Evolutionary conservation across 2,888 invertebrate species (phyloP).

Genomic region (Pristionchus mayeri): DNA sequence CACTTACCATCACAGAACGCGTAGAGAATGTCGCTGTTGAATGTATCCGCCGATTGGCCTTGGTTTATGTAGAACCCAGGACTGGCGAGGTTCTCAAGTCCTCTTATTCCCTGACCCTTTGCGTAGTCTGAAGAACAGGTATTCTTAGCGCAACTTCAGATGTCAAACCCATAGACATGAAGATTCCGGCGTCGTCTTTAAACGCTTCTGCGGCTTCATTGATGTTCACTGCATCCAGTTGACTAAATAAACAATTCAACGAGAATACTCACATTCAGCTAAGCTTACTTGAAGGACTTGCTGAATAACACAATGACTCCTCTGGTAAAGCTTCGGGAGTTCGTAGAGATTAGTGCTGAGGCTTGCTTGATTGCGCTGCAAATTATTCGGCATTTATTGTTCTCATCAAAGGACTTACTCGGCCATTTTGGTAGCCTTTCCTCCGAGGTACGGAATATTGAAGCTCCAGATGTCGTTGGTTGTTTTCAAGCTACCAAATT

Average conservation of each 20-base stretch:
- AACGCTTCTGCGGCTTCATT: not conserved
- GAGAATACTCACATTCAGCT: not conserved
- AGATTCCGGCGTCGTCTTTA: not conserved
- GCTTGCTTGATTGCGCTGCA: conserved; percentile 20
- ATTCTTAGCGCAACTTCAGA: too few relatives aligned
- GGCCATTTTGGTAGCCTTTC: not conserved
- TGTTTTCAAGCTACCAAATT: not conserved
- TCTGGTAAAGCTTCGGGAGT: not conserved
- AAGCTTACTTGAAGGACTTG: conserved; percentile 16
- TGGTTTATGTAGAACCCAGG: not conserved
- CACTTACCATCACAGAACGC: conserved; percentile 5
- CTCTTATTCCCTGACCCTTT: not conserved
- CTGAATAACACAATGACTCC: conserved; percentile 7
- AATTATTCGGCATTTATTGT: not conserved
- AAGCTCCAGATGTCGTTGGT: not conserved
- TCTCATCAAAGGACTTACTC: not conserved
- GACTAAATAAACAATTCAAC: not conserved
- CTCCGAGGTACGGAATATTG: not conserved
- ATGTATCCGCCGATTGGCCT: too few relatives aligned
- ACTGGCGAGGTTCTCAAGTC: not conserved
- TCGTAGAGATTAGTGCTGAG: not conserved
- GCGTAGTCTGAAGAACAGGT: not conserved
- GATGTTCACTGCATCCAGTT: not conserved
- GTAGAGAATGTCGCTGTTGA: not conserved
- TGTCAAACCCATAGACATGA: conserved; percentile 24